Percentiles rank a stretch among this genome's conserved stretches.
These are phyloP conservation scores for Thelaira solivaga DNA, from an alignment of 2,888 invertebrate species.

Conservation along the genomic window DNA sequence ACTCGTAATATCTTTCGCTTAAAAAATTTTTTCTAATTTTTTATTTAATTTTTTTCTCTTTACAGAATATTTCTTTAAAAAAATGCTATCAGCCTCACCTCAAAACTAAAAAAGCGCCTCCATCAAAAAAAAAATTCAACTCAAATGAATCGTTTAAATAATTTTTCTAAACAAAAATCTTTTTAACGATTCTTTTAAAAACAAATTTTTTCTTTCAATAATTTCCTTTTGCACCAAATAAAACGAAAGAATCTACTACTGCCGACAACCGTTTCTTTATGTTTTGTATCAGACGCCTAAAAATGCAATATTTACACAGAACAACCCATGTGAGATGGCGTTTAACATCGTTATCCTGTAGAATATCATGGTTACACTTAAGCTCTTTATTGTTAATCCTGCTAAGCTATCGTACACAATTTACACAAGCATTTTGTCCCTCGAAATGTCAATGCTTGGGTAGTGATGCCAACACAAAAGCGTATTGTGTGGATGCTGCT, in stretches of 20 bases:
- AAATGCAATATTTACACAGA: constrained; percentile 60
- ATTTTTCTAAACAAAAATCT: constrained; percentile 13
- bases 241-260: constrained; percentile 11
- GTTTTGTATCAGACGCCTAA: not conserved
- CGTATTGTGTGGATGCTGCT: constrained; percentile 86
- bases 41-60: not conserved
- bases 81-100: not conserved
- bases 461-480: constrained; percentile 85
- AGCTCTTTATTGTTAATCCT: constrained; percentile 70
- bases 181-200: constrained; percentile 16
- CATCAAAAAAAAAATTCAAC: not conserved
- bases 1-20: not conserved
- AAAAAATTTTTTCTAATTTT: not conserved
- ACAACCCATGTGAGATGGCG: constrained; percentile 58
- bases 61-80: not conserved
- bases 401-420: constrained; percentile 64
- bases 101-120: not conserved
- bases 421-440: constrained; percentile 81
- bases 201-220: constrained; percentile 12
- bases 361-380: constrained; percentile 51
- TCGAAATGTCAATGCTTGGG: constrained; percentile 85
- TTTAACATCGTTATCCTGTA: constrained; percentile 40
- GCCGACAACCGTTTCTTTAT: not conserved
- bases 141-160: constrained; percentile 31
- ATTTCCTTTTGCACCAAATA: not conserved